These are phyloP conservation scores for Champsocephalus esox DNA, from an alignment of 2,797 vertebrate species.

Conservation along the genomic window DNA sequence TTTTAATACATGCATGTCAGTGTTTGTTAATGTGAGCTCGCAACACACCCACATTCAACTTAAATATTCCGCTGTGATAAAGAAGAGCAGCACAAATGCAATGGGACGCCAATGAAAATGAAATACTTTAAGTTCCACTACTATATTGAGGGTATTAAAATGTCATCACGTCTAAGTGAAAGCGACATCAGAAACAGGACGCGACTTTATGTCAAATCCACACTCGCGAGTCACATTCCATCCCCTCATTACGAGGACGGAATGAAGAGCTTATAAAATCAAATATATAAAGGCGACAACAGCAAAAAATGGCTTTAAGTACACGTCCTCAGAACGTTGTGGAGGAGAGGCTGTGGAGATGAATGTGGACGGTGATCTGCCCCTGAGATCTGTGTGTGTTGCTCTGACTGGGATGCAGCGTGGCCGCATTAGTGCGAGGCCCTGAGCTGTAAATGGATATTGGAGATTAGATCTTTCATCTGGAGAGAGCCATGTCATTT, in stretches of 20 bases:
- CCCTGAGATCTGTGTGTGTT: slow-evolving; percentile 53
- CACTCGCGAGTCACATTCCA: slow-evolving; percentile 46
- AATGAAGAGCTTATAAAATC: slow-evolving; percentile 50
- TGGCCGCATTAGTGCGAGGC: slow-evolving; percentile 68
- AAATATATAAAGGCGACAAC: slow-evolving; percentile 45
- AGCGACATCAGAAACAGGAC: slow-evolving; percentile 61
- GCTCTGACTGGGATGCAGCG: slow-evolving; percentile 69
- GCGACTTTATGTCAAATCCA: slow-evolving; percentile 70
- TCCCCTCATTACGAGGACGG: slow-evolving; percentile 50
- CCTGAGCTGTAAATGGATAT: slow-evolving; percentile 87
- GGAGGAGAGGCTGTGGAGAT: slow-evolving; percentile 41
- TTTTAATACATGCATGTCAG: slow-evolving; percentile 75
- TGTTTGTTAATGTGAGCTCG: slow-evolving; percentile 70
- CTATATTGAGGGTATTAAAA: slow-evolving; percentile 75
- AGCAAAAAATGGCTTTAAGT: slow-evolving; percentile 32
- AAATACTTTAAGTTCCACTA: slow-evolving; percentile 61
- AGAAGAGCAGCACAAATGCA: slow-evolving; percentile 53
- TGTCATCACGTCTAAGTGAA: slow-evolving; percentile 71
- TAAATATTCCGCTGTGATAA: slow-evolving; percentile 65
- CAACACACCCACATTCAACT: slow-evolving; percentile 67
- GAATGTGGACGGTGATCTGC: slow-evolving; percentile 49
- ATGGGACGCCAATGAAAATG: slow-evolving; percentile 61
- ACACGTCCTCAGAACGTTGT: slow-evolving; percentile 20
- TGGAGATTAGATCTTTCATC: slow-evolving; percentile 89
- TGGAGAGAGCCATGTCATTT: slow-evolving; percentile 88